Percentiles rank a stretch among this genome's conserved stretches.
These are phyloP conservation scores for Cavia porcellus DNA, from an alignment of 2,113 vertebrate species.

Conservation along the genomic window DNA sequence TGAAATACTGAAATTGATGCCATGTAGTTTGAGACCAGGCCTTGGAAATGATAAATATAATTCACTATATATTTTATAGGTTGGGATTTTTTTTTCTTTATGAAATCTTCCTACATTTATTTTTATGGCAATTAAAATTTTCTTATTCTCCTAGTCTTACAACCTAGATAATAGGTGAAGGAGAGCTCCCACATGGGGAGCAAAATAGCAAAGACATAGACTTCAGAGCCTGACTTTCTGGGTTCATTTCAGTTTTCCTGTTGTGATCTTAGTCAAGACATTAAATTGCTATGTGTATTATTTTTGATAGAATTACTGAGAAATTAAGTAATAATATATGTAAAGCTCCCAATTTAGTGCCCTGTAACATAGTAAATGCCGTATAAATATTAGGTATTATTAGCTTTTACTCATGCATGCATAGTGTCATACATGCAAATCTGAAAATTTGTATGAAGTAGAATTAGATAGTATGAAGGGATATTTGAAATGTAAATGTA, in stretches of 20 bases:
- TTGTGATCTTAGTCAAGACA: not conserved
- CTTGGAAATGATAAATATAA: not conserved
- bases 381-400: not conserved
- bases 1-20: not conserved
- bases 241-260: not conserved
- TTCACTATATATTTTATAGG: not conserved
- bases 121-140: not conserved
- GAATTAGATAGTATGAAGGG: not conserved
- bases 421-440: not conserved
- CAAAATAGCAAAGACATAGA: not conserved
- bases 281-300: not conserved
- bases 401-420: not conserved
- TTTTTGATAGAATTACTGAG: not conserved
- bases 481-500: slow-evolving; percentile 38
- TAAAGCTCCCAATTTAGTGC: not conserved
- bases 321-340: not conserved
- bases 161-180: not conserved
- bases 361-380: not conserved
- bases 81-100: not conserved
- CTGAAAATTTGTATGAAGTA: slow-evolving; percentile 16
- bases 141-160: not conserved
- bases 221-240: not conserved
- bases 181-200: not conserved
- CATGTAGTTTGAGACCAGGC: not conserved
- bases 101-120: not conserved